These are phyloP conservation scores for Mastomys coucha DNA, from an alignment of 2,113 vertebrate species.

Conservation along the genomic window DNA sequence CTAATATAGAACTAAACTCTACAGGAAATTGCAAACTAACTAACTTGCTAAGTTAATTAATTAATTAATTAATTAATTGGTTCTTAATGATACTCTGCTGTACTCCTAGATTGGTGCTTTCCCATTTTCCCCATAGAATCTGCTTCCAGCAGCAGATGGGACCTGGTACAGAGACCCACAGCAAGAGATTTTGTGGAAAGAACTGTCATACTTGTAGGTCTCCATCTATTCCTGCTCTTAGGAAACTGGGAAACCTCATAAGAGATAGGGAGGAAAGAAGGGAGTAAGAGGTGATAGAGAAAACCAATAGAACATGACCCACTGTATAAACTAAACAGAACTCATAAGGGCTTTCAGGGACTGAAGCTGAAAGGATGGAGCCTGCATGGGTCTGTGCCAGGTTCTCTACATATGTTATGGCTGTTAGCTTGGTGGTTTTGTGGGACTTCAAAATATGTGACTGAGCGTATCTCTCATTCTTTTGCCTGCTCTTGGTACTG, in stretches of 20 bases:
- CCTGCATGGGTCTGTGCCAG: not conserved
- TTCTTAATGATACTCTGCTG: not conserved
- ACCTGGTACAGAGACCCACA: not conserved
- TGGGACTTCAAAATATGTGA: not conserved
- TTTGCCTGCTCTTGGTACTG: not conserved
- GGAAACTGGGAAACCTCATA: not conserved
- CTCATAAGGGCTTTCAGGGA: not conserved
- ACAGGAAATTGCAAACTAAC: too few relatives aligned
- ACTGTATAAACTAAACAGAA: not conserved
- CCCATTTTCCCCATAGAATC: too few relatives aligned
- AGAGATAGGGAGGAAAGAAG: not conserved
- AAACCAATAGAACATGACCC: not conserved
- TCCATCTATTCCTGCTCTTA: not conserved
- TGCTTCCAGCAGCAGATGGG: not conserved
- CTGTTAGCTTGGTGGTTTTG: not conserved
- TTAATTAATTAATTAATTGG: not conserved
- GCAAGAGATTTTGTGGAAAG: not conserved
- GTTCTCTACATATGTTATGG: too few relatives aligned
- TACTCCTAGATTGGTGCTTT: too few relatives aligned
- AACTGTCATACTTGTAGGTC: not conserved
- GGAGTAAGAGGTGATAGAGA: not conserved
- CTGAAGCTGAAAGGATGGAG: not conserved
- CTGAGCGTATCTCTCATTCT: not conserved
- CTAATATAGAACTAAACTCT: not conserved
- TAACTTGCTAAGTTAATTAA: too few relatives aligned